Percentiles rank a stretch among this genome's conserved stretches.
Evolutionary conservation across 2,113 vertebrate species (phyloP).

Genomic region (Mixornis gularis): DNA sequence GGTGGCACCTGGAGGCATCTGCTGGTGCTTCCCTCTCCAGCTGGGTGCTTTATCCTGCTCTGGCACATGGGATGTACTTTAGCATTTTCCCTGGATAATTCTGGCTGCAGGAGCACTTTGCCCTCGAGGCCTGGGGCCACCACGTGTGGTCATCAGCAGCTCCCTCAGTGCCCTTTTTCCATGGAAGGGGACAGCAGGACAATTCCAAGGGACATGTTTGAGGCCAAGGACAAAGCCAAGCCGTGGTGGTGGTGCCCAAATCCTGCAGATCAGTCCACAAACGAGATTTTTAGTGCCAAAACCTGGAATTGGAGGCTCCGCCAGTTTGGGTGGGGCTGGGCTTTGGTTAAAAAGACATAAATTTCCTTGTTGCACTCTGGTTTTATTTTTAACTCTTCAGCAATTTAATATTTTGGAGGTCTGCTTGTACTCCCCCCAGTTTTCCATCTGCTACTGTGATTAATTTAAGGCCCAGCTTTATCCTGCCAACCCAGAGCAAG

Average conservation of each 20-base stretch:
- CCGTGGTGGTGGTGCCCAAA: rapidly evolving
- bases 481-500: not conserved
- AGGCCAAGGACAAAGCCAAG: not conserved
- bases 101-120: rapidly evolving
- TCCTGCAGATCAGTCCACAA: not conserved
- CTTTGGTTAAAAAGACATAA: not conserved
- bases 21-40: not conserved
- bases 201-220: not conserved
- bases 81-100: not conserved
- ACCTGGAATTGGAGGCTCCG: rapidly evolving
- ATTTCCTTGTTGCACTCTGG: constrained; percentile 1
- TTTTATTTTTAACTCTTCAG: constrained; percentile 49
- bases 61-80: rapidly evolving
- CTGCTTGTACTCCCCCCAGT: not conserved
- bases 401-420: constrained; percentile 13
- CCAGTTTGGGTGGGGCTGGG: not conserved
- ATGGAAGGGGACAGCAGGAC: not conserved
- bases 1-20: not conserved
- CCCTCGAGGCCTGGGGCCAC: not conserved
- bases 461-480: not conserved
- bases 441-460: constrained; percentile 61
- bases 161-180: rapidly evolving
- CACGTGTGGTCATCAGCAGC: not conserved
- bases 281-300: not conserved
- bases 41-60: not conserved